phyloP scores from a whole-genome alignment of 2,113 vertebrate genomes.

The Cololabis saira region DNA sequence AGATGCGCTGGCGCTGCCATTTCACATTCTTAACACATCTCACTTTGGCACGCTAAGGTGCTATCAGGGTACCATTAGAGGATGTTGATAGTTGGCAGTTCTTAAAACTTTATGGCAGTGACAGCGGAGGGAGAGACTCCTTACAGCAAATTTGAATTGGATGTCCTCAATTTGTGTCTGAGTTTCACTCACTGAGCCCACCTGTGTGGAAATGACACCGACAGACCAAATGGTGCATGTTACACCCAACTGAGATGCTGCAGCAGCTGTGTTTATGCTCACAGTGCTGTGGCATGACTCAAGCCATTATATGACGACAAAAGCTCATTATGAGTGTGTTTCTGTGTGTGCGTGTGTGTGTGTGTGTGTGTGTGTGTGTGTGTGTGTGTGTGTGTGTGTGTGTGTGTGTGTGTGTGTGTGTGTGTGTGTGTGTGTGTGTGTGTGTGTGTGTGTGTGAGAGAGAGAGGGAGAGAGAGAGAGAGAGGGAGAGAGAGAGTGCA shows the following conservation, averaged over 20 bases:
- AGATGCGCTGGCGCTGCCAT: slow-evolving; percentile 12
- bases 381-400: slow-evolving; percentile 18
- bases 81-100: slow-evolving; percentile 7
- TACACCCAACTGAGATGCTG: slow-evolving; percentile 27
- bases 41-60: slow-evolving; percentile 31
- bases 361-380: slow-evolving; percentile 19
- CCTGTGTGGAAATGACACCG: slow-evolving; percentile 37
- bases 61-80: slow-evolving; percentile 1
- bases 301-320: slow-evolving; percentile 48
- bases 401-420: slow-evolving; percentile 26
- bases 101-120: slow-evolving; percentile 15
- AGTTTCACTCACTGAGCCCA: slow-evolving; percentile 21
- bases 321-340: slow-evolving; percentile 56
- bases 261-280: slow-evolving; percentile 52
- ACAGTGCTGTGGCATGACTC: slow-evolving; percentile 43
- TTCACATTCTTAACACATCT: slow-evolving; percentile 34
- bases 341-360: slow-evolving; percentile 20
- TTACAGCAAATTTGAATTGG: slow-evolving; percentile 26
- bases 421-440: slow-evolving; percentile 40
- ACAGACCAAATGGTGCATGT: slow-evolving; percentile 29
- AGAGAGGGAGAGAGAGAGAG: slow-evolving; percentile 33
- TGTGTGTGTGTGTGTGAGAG: slow-evolving; percentile 10
- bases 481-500: slow-evolving; percentile 10
- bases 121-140: neutral
- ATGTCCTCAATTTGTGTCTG: slow-evolving; percentile 14